Base-by-base conservation (phyloP, 2,888 invertebrate species). In the Pseudoips prasinana region DNA sequence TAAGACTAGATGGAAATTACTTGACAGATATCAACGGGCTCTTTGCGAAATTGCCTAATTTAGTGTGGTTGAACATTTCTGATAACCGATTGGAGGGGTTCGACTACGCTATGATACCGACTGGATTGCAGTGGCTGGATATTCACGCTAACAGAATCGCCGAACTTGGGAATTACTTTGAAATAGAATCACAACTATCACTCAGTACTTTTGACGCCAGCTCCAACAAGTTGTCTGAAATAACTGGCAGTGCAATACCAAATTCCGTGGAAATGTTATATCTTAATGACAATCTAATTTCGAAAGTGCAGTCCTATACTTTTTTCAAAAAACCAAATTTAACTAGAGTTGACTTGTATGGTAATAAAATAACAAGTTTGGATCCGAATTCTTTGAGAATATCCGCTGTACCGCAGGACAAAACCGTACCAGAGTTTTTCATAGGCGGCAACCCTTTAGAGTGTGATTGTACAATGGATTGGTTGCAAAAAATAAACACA, bases 401-500 rank as follows among this genome's bases (percentile, higher is more conserved):
- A 81, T 94, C 93, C 39, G 92, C 93, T 10, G 94, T 94, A 28
- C 93, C 94, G 18, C 88, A 91, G 45, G 93, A 93, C 40, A 92
- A 92, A 73, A 89, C 92, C 10, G 90, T 95, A 38, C 94, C 95
- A 3, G 94, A 95, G 77, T 95, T 96, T 75, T 94, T 94, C 71
- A 93, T 96, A 45, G 95, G 94, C 27, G 94, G 94, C 48, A 97
- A 97, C 82, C 95, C 96, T 34, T 93, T 95, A 68, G 92, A 94
- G 63, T 97, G 97, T 82, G 95, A 96, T 77, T 96, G 96, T 72
- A 94, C 94, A 41, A 95, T 96, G 95, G 95, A 95, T 71, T 97
- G 96, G 96, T 78, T 96, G 54, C 95, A 95, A 81, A 92, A 94
- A 76, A 93, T 94, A 56, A 95, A 95, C 74, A 90, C 91, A 50